Evolutionary conservation across 2,888 invertebrate genomes (phyloP).

Genomic region (Mellilla xanthometata): DNA sequence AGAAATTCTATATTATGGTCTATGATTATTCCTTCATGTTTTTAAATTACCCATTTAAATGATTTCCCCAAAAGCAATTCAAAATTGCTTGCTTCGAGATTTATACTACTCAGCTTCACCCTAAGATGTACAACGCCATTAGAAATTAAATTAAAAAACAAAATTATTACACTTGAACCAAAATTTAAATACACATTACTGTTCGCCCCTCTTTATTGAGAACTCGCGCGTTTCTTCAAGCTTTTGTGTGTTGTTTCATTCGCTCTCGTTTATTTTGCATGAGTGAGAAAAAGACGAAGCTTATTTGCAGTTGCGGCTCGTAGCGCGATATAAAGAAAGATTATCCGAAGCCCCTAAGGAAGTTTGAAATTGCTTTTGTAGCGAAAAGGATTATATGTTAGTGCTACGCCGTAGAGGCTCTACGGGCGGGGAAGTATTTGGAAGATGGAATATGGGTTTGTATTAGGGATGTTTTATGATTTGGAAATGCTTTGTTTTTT

Average conservation of each 20-base stretch:
- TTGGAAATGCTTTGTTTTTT: too few relatives aligned
- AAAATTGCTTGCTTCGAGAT: conserved; percentile 50
- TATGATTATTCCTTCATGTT: background rate
- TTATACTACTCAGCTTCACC: conserved; percentile 53
- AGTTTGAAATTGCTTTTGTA: conserved; percentile 84
- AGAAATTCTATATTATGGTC: too few relatives aligned
- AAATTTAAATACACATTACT: conserved; percentile 82
- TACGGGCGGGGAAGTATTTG: conserved; percentile 60
- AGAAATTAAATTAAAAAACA: conserved; percentile 82
- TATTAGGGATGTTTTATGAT: conserved; percentile 9
- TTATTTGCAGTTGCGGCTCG: conserved; percentile 59
- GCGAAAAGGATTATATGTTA: conserved; percentile 84
- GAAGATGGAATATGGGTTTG: conserved; percentile 46
- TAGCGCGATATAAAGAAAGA: conserved; percentile 82
- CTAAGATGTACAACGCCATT: conserved; percentile 63
- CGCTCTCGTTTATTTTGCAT: conserved; percentile 31
- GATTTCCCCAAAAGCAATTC: conserved; percentile 26
- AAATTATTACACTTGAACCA: conserved; percentile 79
- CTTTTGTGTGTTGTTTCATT: conserved; percentile 45
- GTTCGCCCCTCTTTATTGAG: conserved; percentile 78
- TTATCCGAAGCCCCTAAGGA: conserved; percentile 83
- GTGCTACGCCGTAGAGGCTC: conserved; percentile 77
- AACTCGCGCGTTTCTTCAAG: conserved; percentile 70
- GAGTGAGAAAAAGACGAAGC: conserved; percentile 46
- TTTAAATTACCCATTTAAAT: conserved; percentile 7